Conservation (phyloP, 2,888 invertebrate genomes). For the Hemaris fuciformis region DNA sequence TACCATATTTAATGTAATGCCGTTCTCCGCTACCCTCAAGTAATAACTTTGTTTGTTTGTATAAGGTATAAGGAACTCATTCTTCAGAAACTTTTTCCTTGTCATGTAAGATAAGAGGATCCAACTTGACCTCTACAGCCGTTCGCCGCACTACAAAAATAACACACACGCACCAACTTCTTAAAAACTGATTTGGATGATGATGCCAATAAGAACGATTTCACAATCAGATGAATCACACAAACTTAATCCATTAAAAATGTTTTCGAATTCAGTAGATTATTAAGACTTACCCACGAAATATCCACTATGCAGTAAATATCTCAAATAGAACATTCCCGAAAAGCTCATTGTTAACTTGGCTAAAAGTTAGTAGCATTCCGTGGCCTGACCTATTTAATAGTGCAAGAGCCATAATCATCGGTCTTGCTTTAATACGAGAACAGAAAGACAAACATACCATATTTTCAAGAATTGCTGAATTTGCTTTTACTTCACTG, state of each 20-base stretch:
- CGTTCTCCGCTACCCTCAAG: too few relatives aligned
- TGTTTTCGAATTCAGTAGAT: background rate
- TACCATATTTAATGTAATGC: too few relatives aligned
- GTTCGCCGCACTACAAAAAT: too few relatives aligned
- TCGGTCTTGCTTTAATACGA: background rate
- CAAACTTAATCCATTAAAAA: background rate
- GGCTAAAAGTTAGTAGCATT: background rate
- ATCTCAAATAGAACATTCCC: background rate
- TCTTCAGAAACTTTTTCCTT: too few relatives aligned
- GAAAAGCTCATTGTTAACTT: background rate
- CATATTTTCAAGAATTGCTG: background rate
- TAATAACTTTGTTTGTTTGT: too few relatives aligned
- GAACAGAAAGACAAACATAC: background rate
- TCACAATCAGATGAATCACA: too few relatives aligned
- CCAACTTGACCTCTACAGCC: too few relatives aligned
- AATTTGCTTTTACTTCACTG: background rate
- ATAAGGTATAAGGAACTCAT: too few relatives aligned
- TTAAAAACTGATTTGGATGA: too few relatives aligned
- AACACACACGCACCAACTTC: too few relatives aligned
- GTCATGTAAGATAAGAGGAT: too few relatives aligned
- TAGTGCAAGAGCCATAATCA: background rate
- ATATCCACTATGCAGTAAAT: background rate
- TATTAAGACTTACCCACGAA: background rate
- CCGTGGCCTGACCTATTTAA: constrained; percentile 1
- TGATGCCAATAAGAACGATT: too few relatives aligned